These are phyloP conservation scores for Drosophila austrosaltans DNA, from an alignment of 2,888 invertebrate genomes.

Conservation along the genomic window DNA sequence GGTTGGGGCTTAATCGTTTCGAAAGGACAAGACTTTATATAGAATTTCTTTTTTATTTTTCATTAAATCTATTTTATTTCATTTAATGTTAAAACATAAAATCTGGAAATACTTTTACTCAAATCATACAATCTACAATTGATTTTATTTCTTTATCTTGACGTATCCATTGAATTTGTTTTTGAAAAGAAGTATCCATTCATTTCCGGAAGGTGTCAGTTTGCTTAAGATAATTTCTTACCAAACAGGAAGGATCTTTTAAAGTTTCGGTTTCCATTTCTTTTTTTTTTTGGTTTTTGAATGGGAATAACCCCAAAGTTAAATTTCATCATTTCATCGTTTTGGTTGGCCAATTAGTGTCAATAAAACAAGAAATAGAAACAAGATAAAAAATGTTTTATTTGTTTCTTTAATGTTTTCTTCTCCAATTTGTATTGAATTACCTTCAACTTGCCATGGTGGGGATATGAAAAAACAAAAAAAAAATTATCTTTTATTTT, in stretches of 20 bases:
- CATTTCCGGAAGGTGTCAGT: not conserved
- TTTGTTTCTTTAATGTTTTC: constrained; percentile 15
- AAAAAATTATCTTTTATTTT: constrained; percentile 74
- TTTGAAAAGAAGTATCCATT: not conserved
- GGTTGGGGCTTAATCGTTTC: too few species aligned
- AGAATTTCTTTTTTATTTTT: too few species aligned
- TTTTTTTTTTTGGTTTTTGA: not conserved
- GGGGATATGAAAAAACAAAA: not conserved
- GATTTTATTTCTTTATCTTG: too few species aligned
- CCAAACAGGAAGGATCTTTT: constrained; percentile 5
- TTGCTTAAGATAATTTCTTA: not conserved
- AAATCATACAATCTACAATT: too few species aligned
- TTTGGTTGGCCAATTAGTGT: constrained; percentile 15
- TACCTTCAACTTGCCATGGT: constrained; percentile 5
- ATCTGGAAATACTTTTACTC: too few species aligned
- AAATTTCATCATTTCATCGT: not conserved
- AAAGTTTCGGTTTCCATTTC: too few species aligned
- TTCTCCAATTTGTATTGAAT: constrained; percentile 3
- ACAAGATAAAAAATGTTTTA: not conserved
- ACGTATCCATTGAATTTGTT: too few species aligned
- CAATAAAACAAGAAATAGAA: constrained; percentile 9
- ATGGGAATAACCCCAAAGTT: not conserved
- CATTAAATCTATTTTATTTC: too few species aligned
- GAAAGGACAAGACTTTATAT: too few species aligned
- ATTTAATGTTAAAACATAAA: too few species aligned